A percentile compares a stretch with the other conserved stretches of the same genome.
Evolutionary conservation across 1,140 invertebrate genomes (phyloP).

Genomic region (Macrostomum lignano): DNA sequence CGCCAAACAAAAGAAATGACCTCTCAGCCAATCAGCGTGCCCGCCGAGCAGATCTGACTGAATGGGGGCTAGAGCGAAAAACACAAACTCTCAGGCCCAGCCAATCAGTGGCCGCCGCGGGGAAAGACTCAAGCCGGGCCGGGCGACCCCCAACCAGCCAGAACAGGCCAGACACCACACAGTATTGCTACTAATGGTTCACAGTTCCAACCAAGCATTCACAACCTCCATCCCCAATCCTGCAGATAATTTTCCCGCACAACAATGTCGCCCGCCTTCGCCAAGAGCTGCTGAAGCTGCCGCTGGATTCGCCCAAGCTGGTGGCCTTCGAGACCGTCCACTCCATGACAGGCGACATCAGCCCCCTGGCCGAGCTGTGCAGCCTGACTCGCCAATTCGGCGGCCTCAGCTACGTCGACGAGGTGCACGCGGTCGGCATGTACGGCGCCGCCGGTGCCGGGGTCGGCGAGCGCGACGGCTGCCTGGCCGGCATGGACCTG

Average conservation of each 20-base stretch:
- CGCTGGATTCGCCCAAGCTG: slow-evolving; percentile 54
- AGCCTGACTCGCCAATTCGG: slow-evolving; percentile 64
- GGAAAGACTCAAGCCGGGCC: too few species aligned
- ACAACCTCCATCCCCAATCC: too few species aligned
- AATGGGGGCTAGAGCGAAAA: too few species aligned
- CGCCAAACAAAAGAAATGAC: too few species aligned
- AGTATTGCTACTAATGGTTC: too few species aligned
- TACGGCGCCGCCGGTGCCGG: slow-evolving; percentile 75
- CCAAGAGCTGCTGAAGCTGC: slow-evolving; percentile 39
- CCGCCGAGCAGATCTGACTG: too few species aligned
- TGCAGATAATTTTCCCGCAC: slow-evolving; percentile 70
- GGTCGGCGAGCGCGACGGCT: slow-evolving; percentile 56
- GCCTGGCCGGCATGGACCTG: slow-evolving; percentile 67
- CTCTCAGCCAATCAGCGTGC: too few species aligned
- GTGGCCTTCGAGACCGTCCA: slow-evolving; percentile 98
- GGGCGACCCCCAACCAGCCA: too few species aligned
- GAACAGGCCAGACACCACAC: too few species aligned
- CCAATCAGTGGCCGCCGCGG: too few species aligned
- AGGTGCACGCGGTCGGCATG: slow-evolving; percentile 89
- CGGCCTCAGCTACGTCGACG: slow-evolving; percentile 75
- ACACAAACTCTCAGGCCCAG: too few species aligned
- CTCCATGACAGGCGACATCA: slow-evolving; percentile 83
- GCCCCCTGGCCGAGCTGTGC: slow-evolving; percentile 56
- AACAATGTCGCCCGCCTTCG: slow-evolving; percentile 64
- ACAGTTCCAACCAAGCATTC: too few species aligned